phyloP scores from a whole-genome alignment of 2,797 vertebrate genomes.

The Acropternis orthonyx region DNA sequence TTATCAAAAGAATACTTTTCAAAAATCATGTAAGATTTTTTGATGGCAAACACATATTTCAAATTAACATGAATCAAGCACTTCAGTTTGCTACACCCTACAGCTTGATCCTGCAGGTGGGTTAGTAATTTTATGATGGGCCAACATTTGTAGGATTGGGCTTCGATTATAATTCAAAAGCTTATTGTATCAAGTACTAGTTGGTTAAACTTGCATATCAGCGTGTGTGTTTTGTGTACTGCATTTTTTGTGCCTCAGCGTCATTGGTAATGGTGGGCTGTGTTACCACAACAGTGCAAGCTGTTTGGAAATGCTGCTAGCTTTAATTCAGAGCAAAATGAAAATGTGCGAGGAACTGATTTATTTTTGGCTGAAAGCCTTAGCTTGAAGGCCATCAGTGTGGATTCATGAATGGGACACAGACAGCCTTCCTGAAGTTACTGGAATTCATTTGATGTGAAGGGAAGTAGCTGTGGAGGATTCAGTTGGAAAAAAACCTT shows the following conservation, averaged over 20 bases:
- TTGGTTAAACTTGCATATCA: background rate
- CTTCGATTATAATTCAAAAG: background rate
- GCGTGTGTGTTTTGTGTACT: background rate
- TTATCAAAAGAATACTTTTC: background rate
- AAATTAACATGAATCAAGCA: background rate
- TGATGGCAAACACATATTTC: background rate
- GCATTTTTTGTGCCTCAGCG: background rate
- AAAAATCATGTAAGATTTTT: background rate
- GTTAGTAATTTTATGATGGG: background rate
- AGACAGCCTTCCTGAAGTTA: background rate
- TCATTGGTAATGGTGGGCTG: background rate
- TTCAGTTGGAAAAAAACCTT: background rate
- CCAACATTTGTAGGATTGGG: background rate
- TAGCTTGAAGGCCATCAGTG: background rate
- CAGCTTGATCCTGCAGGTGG: background rate
- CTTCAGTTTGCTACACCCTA: background rate
- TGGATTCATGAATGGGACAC: background rate
- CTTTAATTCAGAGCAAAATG: background rate
- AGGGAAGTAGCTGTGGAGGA: background rate
- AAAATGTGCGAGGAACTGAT: background rate
- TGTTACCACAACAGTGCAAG: background rate
- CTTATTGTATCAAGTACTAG: background rate
- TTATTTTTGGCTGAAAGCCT: background rate
- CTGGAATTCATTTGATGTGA: background rate
- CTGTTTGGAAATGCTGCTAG: background rate